Base-by-base conservation (phyloP, 2,113 vertebrate genomes). In the Bufo bufo region DNA sequence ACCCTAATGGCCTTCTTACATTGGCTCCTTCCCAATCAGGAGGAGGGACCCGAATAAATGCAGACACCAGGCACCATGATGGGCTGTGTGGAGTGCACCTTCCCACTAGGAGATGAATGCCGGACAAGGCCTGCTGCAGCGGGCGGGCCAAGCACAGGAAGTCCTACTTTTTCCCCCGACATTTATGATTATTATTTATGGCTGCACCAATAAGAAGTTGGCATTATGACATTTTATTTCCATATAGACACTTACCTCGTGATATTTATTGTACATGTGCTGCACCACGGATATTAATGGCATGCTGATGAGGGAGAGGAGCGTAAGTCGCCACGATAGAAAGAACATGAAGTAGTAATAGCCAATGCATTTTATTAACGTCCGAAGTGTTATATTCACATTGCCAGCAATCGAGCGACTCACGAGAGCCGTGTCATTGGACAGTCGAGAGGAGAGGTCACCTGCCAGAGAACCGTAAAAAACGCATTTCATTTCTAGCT, bases 301-400 rank as follows among this genome's bases (percentile, higher is more conserved):
- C 0, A 94, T 84, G 63, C 96, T 93, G 19, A 97, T 82, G 79
- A 97, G 80, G 1, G 95, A 94, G 0, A 97, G 91, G 0, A 97
- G 78, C 0, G 96, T 97, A 75, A 98, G 94, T 49, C 92, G 94
- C 90, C 96, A 96, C 0, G 97, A 97, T 0, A 97, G 89, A 4
- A 0, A 90, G 82, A 95, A 8, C 97, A 97, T 97, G 86, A 97
- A 94, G 56, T 66, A 74, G 11, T 95, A 93, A 7, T 96, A 93
- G 2, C 96, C 96, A 56, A 95, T 0, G 0, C 94, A 95, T 59
- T 95, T 94, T 2, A 97, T 91, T 72, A 96, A 71, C 0, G 91
- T 96, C 69, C 96, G 93, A 88, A 97, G 90, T n/a, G 97, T n/a
- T 1, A 97, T 49, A 0, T 98, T 98, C 85, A 92, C 90, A 12